Conservation (phyloP, 2,888 invertebrate genomes). For the Agrochola circellaris region DNA sequence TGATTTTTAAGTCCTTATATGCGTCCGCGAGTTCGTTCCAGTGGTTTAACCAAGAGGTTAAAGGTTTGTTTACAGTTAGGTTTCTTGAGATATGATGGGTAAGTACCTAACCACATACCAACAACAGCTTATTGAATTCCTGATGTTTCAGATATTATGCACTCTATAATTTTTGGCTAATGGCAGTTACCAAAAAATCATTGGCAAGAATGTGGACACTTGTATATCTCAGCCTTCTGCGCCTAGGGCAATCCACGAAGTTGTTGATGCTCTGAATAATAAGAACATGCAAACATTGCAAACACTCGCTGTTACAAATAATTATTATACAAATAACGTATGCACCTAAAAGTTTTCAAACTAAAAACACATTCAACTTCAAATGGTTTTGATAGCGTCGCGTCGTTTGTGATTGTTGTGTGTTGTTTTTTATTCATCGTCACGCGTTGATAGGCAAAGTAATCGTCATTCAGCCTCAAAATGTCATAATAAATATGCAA, state of each 20-base stretch:
- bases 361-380: too few species aligned
- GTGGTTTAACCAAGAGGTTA: background rate
- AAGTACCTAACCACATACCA: too few species aligned
- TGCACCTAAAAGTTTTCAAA: too few species aligned
- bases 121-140: background rate
- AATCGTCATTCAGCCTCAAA: too few species aligned
- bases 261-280: background rate
- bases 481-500: too few species aligned
- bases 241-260: background rate
- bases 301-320: too few species aligned
- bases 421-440: too few species aligned
- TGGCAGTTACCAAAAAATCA: slow-evolving; percentile 14
- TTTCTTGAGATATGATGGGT: too few species aligned
- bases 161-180: slow-evolving; percentile 14
- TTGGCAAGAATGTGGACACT: background rate
- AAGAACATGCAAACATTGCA: background rate
- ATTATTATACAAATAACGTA: background rate
- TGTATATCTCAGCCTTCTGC: too few species aligned
- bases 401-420: too few species aligned
- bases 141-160: slow-evolving; percentile 9
- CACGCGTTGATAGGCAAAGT: too few species aligned
- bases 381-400: too few species aligned
- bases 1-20: background rate
- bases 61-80: background rate
- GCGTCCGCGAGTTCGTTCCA: background rate